Conservation (phyloP, 2,888 invertebrate species). For the Dinocampus coccinellae region DNA sequence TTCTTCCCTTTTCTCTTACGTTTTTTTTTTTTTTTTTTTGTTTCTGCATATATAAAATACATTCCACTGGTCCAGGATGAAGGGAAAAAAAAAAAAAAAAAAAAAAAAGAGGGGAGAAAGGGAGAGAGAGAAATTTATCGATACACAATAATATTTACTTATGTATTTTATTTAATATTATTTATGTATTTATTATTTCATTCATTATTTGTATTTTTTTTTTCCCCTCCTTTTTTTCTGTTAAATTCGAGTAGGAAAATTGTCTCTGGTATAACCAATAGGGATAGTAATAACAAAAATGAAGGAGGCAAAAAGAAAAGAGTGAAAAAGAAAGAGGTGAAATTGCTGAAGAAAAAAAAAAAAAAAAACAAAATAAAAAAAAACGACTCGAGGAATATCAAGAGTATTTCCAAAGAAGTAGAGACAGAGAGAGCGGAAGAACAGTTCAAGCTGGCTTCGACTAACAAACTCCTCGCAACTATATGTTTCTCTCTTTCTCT, state of each 20-base stretch:
- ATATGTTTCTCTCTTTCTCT: constrained; percentile 35
- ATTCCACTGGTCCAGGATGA: neutral
- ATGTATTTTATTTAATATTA: neutral
- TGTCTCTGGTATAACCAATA: constrained; percentile 25
- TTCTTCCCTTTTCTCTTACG: too few species aligned
- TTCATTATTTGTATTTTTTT: too few species aligned
- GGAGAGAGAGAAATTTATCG: neutral
- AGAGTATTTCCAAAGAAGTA: constrained; percentile 42
- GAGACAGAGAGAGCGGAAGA: too few species aligned
- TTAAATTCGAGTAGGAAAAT: neutral
- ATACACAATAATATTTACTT: neutral
- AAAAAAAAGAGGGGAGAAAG: too few species aligned
- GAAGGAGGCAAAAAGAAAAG: constrained; percentile 17
- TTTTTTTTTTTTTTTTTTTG: constrained; percentile 8
- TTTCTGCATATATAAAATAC: constrained; percentile 13
- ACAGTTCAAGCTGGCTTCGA: constrained; percentile 57
- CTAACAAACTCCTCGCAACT: constrained; percentile 54
- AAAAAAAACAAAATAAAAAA: too few species aligned
- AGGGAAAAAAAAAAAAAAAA: neutral
- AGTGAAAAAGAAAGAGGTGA: neutral
- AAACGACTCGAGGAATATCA: constrained; percentile 31
- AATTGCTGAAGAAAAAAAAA: constrained; percentile 15
- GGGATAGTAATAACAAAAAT: constrained; percentile 37
- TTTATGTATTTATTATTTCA: too few species aligned
- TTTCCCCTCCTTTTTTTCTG: neutral